Evolutionary conservation across 2,113 vertebrate species (phyloP).

Genomic region (Hyperoodon ampullatus): DNA sequence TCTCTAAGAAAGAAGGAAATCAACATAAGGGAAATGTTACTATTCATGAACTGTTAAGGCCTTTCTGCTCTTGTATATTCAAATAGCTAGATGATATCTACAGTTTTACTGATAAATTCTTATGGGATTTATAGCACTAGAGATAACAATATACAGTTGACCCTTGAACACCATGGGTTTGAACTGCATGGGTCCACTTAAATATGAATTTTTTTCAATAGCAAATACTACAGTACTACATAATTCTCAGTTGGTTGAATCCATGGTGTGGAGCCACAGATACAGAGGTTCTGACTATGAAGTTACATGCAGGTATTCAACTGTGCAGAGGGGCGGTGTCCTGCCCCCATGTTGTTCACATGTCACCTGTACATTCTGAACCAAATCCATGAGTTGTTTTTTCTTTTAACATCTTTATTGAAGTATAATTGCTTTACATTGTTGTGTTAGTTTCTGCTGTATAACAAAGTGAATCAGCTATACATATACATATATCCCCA

Average conservation of each 20-base stretch:
- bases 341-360: neutral
- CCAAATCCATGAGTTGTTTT: neutral
- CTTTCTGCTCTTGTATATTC: neutral
- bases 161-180: neutral
- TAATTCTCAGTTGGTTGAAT: neutral
- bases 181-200: neutral
- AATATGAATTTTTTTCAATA: neutral
- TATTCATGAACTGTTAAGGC: neutral
- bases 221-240: neutral
- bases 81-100: neutral
- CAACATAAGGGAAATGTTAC: neutral
- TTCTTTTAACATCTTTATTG: too few relatives aligned
- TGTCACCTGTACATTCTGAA: neutral
- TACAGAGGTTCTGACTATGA: neutral
- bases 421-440: too few relatives aligned
- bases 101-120: neutral
- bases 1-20: constrained; percentile 8
- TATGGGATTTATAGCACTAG: neutral
- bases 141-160: neutral
- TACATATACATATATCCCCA: too few relatives aligned
- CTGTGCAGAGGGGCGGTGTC: neutral
- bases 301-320: neutral
- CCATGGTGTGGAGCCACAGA: neutral
- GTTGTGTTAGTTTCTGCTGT: too few relatives aligned
- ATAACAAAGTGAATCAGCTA: too few relatives aligned